Percentiles rank a stretch among this genome's conserved stretches.
Evolutionary conservation across 2,113 vertebrate genomes (phyloP).

Genomic region (Albula glossodonta): DNA sequence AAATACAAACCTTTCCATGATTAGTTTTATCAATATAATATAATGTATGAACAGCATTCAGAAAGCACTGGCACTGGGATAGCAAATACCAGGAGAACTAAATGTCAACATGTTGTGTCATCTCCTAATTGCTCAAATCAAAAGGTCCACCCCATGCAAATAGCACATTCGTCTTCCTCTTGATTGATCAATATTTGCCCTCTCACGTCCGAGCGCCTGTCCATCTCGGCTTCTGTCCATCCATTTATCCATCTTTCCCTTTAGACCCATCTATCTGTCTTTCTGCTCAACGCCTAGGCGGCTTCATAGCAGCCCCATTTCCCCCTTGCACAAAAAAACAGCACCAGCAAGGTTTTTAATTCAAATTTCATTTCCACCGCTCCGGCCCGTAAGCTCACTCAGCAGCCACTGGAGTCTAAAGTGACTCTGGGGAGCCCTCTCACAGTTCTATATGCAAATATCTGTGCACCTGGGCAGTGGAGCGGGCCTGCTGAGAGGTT

Average conservation of each 20-base stretch:
- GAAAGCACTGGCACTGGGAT: background rate
- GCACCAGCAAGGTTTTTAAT: conserved; percentile 87
- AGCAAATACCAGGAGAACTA: background rate
- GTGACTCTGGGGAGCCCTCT: conserved; percentile 97
- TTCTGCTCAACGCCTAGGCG: conserved; percentile 30
- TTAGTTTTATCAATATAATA: background rate
- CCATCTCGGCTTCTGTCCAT: conserved; percentile 23
- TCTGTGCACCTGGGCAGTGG: conserved; percentile 96
- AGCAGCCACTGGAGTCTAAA: conserved; percentile 98
- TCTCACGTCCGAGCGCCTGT: conserved; percentile 35
- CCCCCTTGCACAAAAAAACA: conserved; percentile 70
- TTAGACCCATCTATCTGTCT: conserved; percentile 32
- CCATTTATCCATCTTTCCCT: conserved; percentile 15
- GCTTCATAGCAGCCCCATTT: conserved; percentile 47
- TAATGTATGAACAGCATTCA: background rate
- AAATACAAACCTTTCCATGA: background rate
- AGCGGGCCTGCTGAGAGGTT: conserved; percentile 97
- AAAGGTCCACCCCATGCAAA: background rate
- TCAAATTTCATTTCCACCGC: conserved; percentile 96
- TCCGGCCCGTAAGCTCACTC: conserved; percentile 86
- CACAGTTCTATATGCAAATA: conserved; percentile 99
- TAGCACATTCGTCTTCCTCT: background rate
- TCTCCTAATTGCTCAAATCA: background rate
- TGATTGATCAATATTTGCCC: background rate
- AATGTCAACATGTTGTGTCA: background rate